Conservation (phyloP, 2,797 vertebrate genomes). For the Pelodytes ibericus region DNA sequence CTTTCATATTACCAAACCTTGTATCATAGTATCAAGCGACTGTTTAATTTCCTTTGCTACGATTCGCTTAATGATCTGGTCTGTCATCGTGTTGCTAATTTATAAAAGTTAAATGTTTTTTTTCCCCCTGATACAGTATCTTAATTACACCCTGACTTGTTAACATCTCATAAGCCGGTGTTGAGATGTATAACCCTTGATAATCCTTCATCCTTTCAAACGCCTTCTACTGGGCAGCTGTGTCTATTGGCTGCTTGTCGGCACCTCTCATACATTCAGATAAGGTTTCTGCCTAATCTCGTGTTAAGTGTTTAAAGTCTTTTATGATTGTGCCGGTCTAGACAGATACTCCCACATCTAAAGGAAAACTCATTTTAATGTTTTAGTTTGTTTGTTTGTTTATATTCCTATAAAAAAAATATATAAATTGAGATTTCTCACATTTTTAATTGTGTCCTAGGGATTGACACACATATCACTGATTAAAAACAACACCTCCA, state of each 20-base stretch:
- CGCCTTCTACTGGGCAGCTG: constrained; percentile 11
- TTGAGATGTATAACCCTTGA: constrained; percentile 22
- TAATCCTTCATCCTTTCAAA: constrained; percentile 10
- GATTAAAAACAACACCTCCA: too few species aligned
- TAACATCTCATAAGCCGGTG: constrained; percentile 16
- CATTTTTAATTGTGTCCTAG: too few species aligned
- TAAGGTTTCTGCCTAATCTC: constrained; percentile 1
- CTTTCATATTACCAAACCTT: too few species aligned
- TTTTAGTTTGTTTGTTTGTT: too few species aligned
- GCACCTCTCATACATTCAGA: constrained; percentile 9
- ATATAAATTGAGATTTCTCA: too few species aligned
- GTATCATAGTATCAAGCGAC: too few species aligned
- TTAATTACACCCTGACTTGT: neutral
- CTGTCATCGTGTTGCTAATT: neutral
- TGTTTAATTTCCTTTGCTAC: neutral
- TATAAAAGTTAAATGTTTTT: too few species aligned
- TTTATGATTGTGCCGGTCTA: neutral
- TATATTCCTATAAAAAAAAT: too few species aligned
- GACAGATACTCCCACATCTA: too few species aligned
- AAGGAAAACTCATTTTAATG: too few species aligned
- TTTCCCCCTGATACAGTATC: too few species aligned
- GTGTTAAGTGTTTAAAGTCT: constrained; percentile 13
- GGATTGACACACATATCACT: too few species aligned
- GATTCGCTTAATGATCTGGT: neutral
- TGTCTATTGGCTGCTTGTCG: neutral